Evolutionary conservation across 2,797 vertebrate species (phyloP).

Genomic region (Platalea minor): DNA sequence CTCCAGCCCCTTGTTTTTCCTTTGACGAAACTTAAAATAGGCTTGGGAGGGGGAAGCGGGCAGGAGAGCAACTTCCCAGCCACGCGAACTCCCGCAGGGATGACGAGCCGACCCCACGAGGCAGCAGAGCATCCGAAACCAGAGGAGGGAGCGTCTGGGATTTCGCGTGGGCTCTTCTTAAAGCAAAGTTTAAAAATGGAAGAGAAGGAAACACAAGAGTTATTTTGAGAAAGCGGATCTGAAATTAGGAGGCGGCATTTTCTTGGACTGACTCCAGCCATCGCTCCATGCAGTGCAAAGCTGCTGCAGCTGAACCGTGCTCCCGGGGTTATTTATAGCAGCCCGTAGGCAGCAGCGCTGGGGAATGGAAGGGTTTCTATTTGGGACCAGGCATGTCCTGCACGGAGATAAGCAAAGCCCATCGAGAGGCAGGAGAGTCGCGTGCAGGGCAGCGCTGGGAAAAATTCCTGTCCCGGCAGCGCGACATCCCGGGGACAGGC

Average conservation of each 20-base stretch:
- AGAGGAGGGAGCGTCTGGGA: conserved; percentile 30
- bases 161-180: conserved; percentile 28
- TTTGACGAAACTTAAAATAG: conserved; percentile 2
- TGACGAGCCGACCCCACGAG: background rate
- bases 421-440: background rate
- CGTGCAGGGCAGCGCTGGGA: rapidly evolving
- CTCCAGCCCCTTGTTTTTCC: background rate
- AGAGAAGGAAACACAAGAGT: conserved; percentile 62
- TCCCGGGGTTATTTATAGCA: conserved; percentile 62
- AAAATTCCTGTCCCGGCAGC: background rate
- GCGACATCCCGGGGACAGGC: rapidly evolving
- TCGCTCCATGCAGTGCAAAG: conserved; percentile 1
- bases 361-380: background rate
- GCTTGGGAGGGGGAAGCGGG: background rate
- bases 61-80: background rate
- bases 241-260: conserved; percentile 61
- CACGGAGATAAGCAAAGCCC: background rate
- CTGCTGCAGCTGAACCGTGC: conserved; percentile 53
- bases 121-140: background rate
- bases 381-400: background rate
- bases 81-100: background rate
- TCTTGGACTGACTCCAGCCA: conserved; percentile 57
- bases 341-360: background rate
- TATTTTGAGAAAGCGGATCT: conserved; percentile 69
- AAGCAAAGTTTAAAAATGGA: conserved; percentile 48